A percentile compares a stretch with the other conserved stretches of the same genome.
These are phyloP conservation scores for Drosophila auraria DNA, from an alignment of 1,140 invertebrate genomes.

Conservation along the genomic window DNA sequence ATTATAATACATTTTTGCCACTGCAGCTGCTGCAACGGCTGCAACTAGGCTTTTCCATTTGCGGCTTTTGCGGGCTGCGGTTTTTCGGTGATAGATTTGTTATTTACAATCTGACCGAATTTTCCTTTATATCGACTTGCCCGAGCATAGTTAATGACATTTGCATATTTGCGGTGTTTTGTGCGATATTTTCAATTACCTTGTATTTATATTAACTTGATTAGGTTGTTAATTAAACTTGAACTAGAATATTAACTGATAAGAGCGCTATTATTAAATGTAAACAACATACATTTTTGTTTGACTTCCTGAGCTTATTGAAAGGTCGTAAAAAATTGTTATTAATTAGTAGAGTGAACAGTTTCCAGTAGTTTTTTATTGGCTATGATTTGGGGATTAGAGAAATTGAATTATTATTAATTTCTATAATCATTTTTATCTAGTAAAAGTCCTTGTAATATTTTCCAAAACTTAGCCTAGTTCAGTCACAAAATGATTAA, in stretches of 20 bases:
- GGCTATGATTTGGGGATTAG: not conserved
- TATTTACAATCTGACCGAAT: slow-evolving; percentile 11
- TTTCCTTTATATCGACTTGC: slow-evolving; percentile 5
- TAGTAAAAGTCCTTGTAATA: not conserved
- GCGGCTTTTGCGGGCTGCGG: slow-evolving; percentile 32
- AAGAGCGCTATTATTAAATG: slow-evolving; percentile 3
- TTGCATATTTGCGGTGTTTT: slow-evolving; percentile 25
- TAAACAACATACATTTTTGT: slow-evolving; percentile 4
- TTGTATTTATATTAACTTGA: slow-evolving; percentile 16
- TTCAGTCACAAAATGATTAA: too few species aligned
- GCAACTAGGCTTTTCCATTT: slow-evolving; percentile 38
- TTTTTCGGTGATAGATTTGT: slow-evolving; percentile 13
- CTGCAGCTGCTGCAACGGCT: slow-evolving; percentile 33
- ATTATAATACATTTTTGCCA: slow-evolving; percentile 6
- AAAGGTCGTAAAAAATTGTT: not conserved
- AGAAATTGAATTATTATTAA: too few species aligned
- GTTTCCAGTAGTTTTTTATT: not conserved
- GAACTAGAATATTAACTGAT: slow-evolving; percentile 18
- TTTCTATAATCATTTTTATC: not conserved
- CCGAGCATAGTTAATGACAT: slow-evolving; percentile 20
- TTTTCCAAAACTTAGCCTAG: too few species aligned
- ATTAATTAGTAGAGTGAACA: not conserved
- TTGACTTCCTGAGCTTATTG: not conserved
- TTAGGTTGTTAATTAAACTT: slow-evolving; percentile 28
- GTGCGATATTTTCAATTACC: slow-evolving; percentile 23